These are phyloP conservation scores for Nothoprocta perdicaria DNA, from an alignment of 2,113 vertebrate genomes.

Conservation along the genomic window DNA sequence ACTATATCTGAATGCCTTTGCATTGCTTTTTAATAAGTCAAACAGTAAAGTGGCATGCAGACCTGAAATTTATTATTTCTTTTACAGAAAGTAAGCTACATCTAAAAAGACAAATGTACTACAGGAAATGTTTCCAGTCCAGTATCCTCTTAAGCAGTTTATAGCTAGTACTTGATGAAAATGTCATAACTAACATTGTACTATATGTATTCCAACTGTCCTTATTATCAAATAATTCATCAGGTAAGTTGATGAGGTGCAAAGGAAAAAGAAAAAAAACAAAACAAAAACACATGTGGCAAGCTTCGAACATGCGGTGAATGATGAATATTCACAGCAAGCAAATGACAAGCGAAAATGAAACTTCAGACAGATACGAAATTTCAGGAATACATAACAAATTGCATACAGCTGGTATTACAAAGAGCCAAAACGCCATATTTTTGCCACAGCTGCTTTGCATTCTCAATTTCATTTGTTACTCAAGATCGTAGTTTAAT, in stretches of 20 bases:
- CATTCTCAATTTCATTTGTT: neutral
- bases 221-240: constrained; percentile 30
- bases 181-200: constrained; percentile 13
- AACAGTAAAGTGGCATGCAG: neutral
- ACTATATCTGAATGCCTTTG: neutral
- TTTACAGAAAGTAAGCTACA: neutral
- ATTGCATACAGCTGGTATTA: constrained; percentile 41
- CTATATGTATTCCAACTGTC: constrained; percentile 19
- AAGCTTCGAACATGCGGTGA: constrained; percentile 73
- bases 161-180: constrained; percentile 39
- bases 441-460: constrained; percentile 52
- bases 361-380: constrained; percentile 66
- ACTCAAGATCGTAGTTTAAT: neutral
- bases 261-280: constrained; percentile 33
- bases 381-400: constrained; percentile 54
- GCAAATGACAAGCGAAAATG: constrained; percentile 72
- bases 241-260: constrained; percentile 36
- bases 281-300: constrained; percentile 14
- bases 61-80: neutral
- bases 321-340: constrained; percentile 56
- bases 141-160: neutral
- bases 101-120: constrained; percentile 6
- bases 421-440: neutral
- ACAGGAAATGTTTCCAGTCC: constrained; percentile 10
- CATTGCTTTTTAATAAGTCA: neutral